Evolutionary conservation across 1,140 invertebrate species (phyloP).

Genomic region (Aphidius ervi): DNA sequence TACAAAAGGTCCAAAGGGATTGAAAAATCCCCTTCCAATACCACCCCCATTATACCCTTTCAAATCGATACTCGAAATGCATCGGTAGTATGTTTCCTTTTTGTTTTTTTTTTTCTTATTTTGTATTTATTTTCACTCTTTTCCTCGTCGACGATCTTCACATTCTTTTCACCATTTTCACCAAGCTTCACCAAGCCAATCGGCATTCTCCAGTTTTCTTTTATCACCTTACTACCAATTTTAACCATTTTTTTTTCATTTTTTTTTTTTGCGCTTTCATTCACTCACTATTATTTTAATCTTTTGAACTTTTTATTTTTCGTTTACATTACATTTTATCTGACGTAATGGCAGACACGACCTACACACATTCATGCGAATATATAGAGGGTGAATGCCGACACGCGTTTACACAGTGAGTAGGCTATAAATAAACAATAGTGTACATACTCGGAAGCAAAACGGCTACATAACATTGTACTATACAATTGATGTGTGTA

Average conservation of each 20-base stretch:
- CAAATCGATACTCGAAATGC: conserved; percentile 5
- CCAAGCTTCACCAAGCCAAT: neutral
- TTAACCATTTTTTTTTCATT: neutral
- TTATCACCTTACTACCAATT: neutral
- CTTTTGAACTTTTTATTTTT: no score
- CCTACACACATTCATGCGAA: neutral
- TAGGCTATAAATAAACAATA: conserved; percentile 10
- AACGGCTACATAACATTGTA: no score
- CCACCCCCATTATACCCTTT: neutral
- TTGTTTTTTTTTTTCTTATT: neutral
- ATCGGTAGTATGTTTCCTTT: neutral
- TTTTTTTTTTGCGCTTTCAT: neutral
- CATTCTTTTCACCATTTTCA: neutral
- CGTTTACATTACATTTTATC: no score
- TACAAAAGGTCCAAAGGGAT: conserved; percentile 6
- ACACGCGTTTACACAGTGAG: conserved; percentile 4
- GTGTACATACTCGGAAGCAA: neutral
- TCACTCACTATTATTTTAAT: neutral
- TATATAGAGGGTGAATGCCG: conserved; percentile 3
- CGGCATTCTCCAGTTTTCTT: conserved; percentile 6
- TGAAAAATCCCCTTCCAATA: neutral
- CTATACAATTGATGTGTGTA: no score
- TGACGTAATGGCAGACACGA: conserved; percentile 6
- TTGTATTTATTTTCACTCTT: neutral
- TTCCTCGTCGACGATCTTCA: no score